These are phyloP conservation scores for Macrosiphum euphorbiae DNA, from an alignment of 2,888 invertebrate species.

Conservation along the genomic window DNA sequence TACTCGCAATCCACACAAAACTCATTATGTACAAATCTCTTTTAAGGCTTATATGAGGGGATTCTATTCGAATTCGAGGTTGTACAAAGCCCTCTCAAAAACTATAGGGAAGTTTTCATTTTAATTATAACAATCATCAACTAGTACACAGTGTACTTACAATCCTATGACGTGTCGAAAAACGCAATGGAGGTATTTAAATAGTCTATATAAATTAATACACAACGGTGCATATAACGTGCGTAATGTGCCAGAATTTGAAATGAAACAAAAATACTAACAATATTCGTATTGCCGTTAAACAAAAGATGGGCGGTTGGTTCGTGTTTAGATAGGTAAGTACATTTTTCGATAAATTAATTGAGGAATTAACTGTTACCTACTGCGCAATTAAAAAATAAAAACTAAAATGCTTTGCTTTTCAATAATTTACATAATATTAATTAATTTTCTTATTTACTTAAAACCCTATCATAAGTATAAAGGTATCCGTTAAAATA, in stretches of 20 bases:
- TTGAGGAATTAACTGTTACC: no score
- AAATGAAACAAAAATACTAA: background rate
- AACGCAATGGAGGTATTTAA: background rate
- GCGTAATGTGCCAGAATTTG: background rate
- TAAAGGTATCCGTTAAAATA: no score
- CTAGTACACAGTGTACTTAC: background rate
- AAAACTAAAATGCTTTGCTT: no score
- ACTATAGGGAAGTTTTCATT: background rate
- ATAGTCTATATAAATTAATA: background rate
- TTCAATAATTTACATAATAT: no score
- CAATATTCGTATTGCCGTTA: background rate
- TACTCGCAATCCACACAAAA: background rate
- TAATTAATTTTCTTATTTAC: no score
- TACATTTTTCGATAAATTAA: no score
- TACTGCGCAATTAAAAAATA: no score
- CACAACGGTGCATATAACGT: background rate
- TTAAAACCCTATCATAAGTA: no score
- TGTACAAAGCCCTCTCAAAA: background rate
- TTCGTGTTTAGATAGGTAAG: no score
- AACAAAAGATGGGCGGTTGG: background rate
- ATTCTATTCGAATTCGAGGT: no score
- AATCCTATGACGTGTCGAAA: background rate
- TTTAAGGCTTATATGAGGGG: background rate
- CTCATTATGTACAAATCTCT: background rate
- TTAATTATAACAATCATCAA: no score